Conservation (phyloP, 2,888 invertebrate genomes). For the Andrena chrysosceles region DNA sequence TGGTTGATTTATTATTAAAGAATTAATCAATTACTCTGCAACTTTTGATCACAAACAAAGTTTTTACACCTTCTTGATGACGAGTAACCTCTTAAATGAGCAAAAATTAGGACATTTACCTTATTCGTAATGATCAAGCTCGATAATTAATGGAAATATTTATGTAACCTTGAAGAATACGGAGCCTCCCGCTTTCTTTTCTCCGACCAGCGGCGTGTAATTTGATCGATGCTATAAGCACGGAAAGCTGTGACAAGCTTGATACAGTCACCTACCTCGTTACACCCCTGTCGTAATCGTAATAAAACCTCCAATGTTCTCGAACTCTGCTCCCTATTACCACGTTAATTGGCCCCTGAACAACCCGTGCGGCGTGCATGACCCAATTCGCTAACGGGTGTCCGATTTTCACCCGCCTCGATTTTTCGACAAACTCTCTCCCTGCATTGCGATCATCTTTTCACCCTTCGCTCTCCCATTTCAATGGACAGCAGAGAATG, state of each 20-base stretch:
- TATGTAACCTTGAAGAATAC: background rate
- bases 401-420: slow-evolving; percentile 37
- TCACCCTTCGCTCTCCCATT: background rate
- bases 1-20: no score
- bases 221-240: slow-evolving; percentile 49
- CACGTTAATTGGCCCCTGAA: slow-evolving; percentile 72
- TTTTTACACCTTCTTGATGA: no score
- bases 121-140: background rate
- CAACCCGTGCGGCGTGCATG: slow-evolving; percentile 55
- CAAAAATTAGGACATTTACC: no score
- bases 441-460: background rate
- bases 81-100: no score
- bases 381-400: slow-evolving; percentile 69
- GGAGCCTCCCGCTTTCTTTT: background rate
- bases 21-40: no score
- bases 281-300: slow-evolving; percentile 71
- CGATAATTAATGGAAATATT: background rate
- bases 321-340: slow-evolving; percentile 70
- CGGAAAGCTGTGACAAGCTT: slow-evolving; percentile 63
- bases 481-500: background rate
- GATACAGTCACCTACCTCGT: slow-evolving; percentile 73
- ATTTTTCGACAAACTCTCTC: background rate
- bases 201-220: slow-evolving; percentile 25
- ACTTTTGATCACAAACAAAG: no score
- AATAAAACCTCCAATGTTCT: slow-evolving; percentile 69